A percentile compares a stretch with the other conserved stretches of the same genome.
Conservation (phyloP, 2,113 vertebrate species). For the Accipiter cooperii region DNA sequence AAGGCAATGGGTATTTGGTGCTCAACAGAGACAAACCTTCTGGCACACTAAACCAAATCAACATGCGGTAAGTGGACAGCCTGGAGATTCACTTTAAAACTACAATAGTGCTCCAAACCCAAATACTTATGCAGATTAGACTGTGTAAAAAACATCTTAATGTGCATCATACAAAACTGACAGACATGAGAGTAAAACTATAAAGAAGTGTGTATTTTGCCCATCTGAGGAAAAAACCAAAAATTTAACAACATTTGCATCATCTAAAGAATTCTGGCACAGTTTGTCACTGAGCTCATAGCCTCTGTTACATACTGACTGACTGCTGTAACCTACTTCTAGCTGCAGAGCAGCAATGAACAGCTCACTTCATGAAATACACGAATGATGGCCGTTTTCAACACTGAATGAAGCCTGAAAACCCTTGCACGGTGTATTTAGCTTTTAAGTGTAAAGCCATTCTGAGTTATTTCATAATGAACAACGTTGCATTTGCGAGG, state of each 20-base stretch:
- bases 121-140: not conserved
- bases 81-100: not conserved
- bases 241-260: not conserved
- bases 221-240: not conserved
- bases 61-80: not conserved
- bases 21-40: not conserved
- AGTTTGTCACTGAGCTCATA: not conserved
- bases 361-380: not conserved
- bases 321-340: not conserved
- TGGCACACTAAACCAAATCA: not conserved
- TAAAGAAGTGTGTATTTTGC: not conserved
- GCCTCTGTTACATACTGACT: not conserved
- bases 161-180: not conserved
- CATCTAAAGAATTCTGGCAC: not conserved
- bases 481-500: not conserved
- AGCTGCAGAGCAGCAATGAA: not conserved
- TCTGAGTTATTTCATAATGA: not conserved
- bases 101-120: not conserved
- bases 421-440: not conserved
- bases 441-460: not conserved
- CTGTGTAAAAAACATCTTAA: not conserved
- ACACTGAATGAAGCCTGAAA: not conserved
- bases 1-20: not conserved
- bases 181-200: not conserved
- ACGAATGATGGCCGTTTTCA: not conserved